phyloP scores from a whole-genome alignment of 2,888 invertebrate species.

The Orchesella flavescens region DNA sequence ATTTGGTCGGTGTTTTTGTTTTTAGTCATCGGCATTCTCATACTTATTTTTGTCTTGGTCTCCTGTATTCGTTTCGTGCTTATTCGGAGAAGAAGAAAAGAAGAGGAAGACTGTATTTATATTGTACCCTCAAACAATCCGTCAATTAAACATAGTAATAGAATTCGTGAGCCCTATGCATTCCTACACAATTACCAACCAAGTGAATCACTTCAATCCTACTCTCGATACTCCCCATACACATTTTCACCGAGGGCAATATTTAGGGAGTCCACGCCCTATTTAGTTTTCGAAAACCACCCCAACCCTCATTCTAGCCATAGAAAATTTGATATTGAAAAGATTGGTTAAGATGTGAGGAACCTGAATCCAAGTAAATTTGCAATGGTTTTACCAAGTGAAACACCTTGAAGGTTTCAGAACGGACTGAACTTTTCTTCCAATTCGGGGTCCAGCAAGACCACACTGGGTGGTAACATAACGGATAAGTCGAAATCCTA shows the following conservation, averaged over 20 bases:
- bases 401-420: too few species aligned
- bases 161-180: not conserved
- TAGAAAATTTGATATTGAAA: too few species aligned
- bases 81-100: not conserved
- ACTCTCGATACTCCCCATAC: not conserved
- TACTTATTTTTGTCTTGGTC: not conserved
- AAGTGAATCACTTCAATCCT: too few species aligned
- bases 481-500: too few species aligned
- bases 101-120: not conserved
- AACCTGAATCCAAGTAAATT: too few species aligned
- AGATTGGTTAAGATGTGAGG: too few species aligned
- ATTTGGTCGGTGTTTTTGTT: not conserved
- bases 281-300: not conserved
- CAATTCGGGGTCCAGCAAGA: too few species aligned
- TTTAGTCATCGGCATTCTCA: not conserved
- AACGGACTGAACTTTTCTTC: too few species aligned
- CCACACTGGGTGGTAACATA: too few species aligned
- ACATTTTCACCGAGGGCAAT: not conserved
- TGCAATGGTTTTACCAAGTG: too few species aligned
- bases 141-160: not conserved
- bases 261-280: not conserved
- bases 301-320: too few species aligned
- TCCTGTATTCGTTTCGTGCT: not conserved
- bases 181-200: constrained; percentile 7
- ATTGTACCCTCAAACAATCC: not conserved